A percentile compares a stretch with the other conserved stretches of the same genome.
Evolutionary conservation across 2,888 invertebrate genomes (phyloP).

Genomic region (Tupiocoris notatus): DNA sequence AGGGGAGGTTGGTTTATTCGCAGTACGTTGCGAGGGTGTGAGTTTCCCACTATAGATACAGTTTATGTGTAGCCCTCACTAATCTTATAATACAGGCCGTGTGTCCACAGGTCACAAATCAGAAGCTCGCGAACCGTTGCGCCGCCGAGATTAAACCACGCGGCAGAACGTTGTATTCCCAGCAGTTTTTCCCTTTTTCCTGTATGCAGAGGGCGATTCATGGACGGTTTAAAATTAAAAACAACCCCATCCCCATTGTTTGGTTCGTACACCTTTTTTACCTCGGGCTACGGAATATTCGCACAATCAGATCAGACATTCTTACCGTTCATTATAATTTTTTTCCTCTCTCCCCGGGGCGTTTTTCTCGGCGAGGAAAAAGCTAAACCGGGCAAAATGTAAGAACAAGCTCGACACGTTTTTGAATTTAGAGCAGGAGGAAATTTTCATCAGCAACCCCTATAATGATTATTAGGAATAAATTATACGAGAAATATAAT

Average conservation of each 20-base stretch:
- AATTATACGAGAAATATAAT: no score
- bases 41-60: conserved; percentile 21
- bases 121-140: conserved; percentile 17
- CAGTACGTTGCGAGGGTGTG: conserved; percentile 4
- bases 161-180: conserved; percentile 7
- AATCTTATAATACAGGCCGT: conserved; percentile 42
- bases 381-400: no score
- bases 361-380: no score
- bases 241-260: conserved; percentile 28
- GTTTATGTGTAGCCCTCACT: conserved; percentile 37
- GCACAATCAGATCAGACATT: conserved; percentile 39
- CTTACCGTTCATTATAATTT: conserved; percentile 28
- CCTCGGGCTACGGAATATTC: conserved; percentile 13
- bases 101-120: conserved; percentile 43
- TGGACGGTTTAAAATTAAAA: conserved; percentile 39
- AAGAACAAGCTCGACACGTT: no score
- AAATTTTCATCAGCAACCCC: no score
- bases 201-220: conserved; percentile 23
- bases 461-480: no score
- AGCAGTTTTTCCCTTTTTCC: conserved; percentile 3
- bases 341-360: background rate
- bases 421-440: no score
- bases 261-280: conserved; percentile 9
- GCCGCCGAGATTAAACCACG: conserved; percentile 39
- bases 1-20: conserved; percentile 33